These are phyloP conservation scores for Euplexia lucipara DNA, from an alignment of 2,888 invertebrate genomes.

Conservation along the genomic window DNA sequence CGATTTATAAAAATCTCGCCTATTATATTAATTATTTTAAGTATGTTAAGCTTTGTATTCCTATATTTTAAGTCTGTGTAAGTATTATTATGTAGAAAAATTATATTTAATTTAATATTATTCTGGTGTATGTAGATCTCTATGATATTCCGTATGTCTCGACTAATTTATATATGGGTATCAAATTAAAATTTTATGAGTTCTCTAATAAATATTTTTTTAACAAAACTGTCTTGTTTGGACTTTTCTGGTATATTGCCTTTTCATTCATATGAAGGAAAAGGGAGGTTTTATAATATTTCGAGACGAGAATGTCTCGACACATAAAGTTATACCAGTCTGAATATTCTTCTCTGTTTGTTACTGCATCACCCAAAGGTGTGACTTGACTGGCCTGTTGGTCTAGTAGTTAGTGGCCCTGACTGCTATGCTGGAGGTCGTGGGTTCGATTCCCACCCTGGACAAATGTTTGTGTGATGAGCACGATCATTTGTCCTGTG, in stretches of 20 bases:
- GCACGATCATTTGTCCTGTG: too few species aligned
- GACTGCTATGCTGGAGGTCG: too few species aligned
- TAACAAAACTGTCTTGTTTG: conserved; percentile 11
- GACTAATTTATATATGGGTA: conserved; percentile 33
- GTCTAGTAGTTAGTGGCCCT: too few species aligned
- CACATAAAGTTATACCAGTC: too few species aligned
- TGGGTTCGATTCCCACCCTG: too few species aligned
- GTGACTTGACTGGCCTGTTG: too few species aligned
- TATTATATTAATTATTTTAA: conserved; percentile 25
- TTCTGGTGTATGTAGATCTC: conserved; percentile 46
- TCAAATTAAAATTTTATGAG: conserved; percentile 33
- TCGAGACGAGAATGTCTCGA: too few species aligned
- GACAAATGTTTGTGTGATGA: too few species aligned
- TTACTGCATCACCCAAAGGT: too few species aligned
- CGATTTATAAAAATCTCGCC: conserved; percentile 34
- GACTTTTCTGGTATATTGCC: not conserved
- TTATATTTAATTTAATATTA: conserved; percentile 25
- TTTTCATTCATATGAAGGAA: not conserved
- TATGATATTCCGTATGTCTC: conserved; percentile 41
- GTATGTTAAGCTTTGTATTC: conserved; percentile 54
- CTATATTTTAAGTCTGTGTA: conserved; percentile 47
- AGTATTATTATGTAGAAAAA: conserved; percentile 31
- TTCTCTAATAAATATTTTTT: conserved; percentile 48
- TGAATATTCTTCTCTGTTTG: too few species aligned
- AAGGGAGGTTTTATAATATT: too few species aligned